Evolutionary conservation across 1,140 invertebrate species (phyloP).

Genomic region (Atta cephalotes): DNA sequence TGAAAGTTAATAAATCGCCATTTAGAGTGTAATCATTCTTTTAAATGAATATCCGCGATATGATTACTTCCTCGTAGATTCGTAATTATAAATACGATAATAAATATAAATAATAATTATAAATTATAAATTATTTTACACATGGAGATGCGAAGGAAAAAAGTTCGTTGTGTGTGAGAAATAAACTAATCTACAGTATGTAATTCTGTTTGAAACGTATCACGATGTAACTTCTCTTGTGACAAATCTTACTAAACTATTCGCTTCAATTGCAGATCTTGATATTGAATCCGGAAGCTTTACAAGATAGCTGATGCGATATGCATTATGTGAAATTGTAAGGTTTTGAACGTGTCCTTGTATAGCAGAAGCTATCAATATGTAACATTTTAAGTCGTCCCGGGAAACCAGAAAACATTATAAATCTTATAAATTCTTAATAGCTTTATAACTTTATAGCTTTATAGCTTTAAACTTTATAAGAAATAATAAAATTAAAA

Average conservation of each 20-base stretch:
- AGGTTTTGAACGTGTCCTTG: constrained; percentile 73
- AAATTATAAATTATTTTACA: not conserved
- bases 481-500: not conserved
- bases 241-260: not conserved
- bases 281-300: constrained; percentile 81
- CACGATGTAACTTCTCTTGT: not conserved
- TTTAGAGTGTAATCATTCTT: not conserved
- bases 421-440: not conserved
- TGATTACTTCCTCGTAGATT: not conserved
- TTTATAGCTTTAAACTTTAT: not conserved
- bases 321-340: constrained; percentile 79
- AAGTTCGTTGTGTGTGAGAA: not conserved
- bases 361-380: constrained; percentile 66
- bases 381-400: not conserved
- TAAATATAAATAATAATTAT: no score
- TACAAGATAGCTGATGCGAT: constrained; percentile 81
- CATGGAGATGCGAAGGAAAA: no score
- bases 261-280: constrained; percentile 76
- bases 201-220: constrained; percentile 7
- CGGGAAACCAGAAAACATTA: not conserved
- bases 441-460: not conserved
- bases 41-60: not conserved
- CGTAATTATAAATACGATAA: not conserved
- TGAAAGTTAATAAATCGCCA: not conserved
- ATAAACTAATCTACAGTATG: not conserved